These are phyloP conservation scores for Sceliomorpha sp. DNA, from an alignment of 2,888 invertebrate species.

Conservation along the genomic window DNA sequence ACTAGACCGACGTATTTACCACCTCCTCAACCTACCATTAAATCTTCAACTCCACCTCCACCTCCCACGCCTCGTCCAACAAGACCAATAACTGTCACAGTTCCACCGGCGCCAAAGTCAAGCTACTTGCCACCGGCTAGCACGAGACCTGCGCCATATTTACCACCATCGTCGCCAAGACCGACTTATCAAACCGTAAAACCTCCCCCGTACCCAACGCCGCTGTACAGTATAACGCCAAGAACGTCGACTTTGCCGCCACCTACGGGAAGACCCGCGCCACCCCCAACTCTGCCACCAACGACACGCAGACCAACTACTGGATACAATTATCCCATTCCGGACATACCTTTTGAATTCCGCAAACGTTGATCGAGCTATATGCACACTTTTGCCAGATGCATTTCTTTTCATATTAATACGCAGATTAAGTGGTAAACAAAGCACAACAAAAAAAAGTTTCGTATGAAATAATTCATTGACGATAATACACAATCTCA, in stretches of 20 bases:
- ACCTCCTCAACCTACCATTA: slow-evolving; percentile 11
- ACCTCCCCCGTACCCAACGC: slow-evolving; percentile 78
- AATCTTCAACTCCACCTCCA: slow-evolving; percentile 15
- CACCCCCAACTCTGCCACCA: slow-evolving; percentile 72
- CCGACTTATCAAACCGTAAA: slow-evolving; percentile 68
- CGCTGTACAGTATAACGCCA: slow-evolving; percentile 66
- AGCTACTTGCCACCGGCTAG: slow-evolving; percentile 24
- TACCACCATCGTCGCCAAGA: slow-evolving; percentile 71
- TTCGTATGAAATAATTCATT: no score
- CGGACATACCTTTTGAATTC: slow-evolving; percentile 71
- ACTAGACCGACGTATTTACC: slow-evolving; percentile 6
- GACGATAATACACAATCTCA: no score
- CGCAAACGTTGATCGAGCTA: slow-evolving; percentile 70
- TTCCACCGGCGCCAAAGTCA: slow-evolving; percentile 10
- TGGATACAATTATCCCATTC: slow-evolving; percentile 75
- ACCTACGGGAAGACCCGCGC: slow-evolving; percentile 69
- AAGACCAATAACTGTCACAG: slow-evolving; percentile 3
- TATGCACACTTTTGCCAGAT: no score
- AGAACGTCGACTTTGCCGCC: slow-evolving; percentile 62
- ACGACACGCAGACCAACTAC: slow-evolving; percentile 62
- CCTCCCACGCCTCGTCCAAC: slow-evolving; percentile 18
- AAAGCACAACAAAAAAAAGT: no score
- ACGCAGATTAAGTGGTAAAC: no score
- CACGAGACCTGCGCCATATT: slow-evolving; percentile 70
- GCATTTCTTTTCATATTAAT: no score